Evolutionary conservation across 1,140 invertebrate species (phyloP).

Genomic region (Bombus fervidus): DNA sequence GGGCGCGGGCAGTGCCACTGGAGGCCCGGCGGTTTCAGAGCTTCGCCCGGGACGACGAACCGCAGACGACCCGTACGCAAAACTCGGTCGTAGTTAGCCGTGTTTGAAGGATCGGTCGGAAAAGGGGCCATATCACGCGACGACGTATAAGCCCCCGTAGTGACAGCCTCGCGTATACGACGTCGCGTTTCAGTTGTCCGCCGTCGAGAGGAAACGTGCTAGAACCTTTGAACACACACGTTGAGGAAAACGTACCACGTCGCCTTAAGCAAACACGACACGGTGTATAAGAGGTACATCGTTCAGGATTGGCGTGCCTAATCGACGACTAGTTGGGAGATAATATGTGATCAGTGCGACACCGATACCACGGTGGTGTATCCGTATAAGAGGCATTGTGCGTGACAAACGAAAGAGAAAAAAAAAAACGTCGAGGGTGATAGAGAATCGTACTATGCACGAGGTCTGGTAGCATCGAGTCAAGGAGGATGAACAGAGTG

Average conservation of each 20-base stretch:
- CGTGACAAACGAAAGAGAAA: neutral
- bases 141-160: slow-evolving; percentile 2
- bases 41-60: slow-evolving; percentile 82
- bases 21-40: slow-evolving; percentile 82
- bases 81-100: slow-evolving; percentile 63
- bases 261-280: neutral
- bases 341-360: slow-evolving; percentile 45
- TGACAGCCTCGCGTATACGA: neutral
- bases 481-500: slow-evolving; percentile 58
- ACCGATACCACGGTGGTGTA: slow-evolving; percentile 7
- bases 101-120: slow-evolving; percentile 25
- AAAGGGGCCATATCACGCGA: slow-evolving; percentile 31
- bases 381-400: slow-evolving; percentile 25
- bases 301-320: neutral
- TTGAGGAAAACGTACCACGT: neutral
- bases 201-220: neutral
- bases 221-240: neutral
- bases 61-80: slow-evolving; percentile 68
- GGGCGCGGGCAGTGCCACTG: slow-evolving; percentile 81
- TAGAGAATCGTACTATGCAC: slow-evolving; percentile 54
- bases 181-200: neutral
- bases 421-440: slow-evolving; percentile 8
- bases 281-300: neutral
- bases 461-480: slow-evolving; percentile 57
- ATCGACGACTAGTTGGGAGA: slow-evolving; percentile 26